Evolutionary conservation across 2,113 vertebrate species (phyloP).

Genomic region (Numida meleagris): DNA sequence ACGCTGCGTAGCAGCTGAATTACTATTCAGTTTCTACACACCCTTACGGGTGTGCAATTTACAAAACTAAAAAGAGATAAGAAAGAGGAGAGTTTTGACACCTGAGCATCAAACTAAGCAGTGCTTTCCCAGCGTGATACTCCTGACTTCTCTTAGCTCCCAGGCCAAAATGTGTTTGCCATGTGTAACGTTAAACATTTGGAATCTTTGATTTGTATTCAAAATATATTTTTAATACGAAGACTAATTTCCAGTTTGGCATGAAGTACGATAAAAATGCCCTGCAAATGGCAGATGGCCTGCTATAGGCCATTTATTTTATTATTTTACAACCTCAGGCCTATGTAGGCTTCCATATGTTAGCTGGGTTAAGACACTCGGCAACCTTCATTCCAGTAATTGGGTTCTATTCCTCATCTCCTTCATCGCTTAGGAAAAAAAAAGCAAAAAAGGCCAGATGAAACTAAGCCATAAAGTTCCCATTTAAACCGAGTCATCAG

Average conservation of each 20-base stretch:
- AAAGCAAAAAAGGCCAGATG: background rate
- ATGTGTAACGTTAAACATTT: slow-evolving; percentile 35
- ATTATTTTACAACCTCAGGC: slow-evolving; percentile 81
- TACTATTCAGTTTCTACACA: background rate
- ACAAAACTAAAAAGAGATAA: background rate
- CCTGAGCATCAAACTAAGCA: background rate
- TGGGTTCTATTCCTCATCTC: slow-evolving; percentile 27
- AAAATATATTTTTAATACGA: slow-evolving; percentile 76
- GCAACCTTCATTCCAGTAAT: slow-evolving; percentile 48
- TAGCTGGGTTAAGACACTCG: slow-evolving; percentile 68
- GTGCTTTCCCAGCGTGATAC: background rate
- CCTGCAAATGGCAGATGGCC: slow-evolving; percentile 79
- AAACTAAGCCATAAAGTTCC: background rate
- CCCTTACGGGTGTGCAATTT: background rate
- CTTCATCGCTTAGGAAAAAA: background rate
- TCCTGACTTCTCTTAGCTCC: background rate
- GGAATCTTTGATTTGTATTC: slow-evolving; percentile 69
- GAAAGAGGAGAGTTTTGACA: background rate
- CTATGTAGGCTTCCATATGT: slow-evolving; percentile 74
- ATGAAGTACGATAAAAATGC: slow-evolving; percentile 64
- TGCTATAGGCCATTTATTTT: slow-evolving; percentile 82
- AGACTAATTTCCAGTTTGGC: slow-evolving; percentile 76
- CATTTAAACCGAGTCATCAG: background rate
- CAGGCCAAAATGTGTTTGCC: slow-evolving; percentile 31
- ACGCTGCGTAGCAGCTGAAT: accelerated